These are phyloP conservation scores for Erebia aethiops DNA, from an alignment of 2,888 invertebrate genomes.

Conservation along the genomic window DNA sequence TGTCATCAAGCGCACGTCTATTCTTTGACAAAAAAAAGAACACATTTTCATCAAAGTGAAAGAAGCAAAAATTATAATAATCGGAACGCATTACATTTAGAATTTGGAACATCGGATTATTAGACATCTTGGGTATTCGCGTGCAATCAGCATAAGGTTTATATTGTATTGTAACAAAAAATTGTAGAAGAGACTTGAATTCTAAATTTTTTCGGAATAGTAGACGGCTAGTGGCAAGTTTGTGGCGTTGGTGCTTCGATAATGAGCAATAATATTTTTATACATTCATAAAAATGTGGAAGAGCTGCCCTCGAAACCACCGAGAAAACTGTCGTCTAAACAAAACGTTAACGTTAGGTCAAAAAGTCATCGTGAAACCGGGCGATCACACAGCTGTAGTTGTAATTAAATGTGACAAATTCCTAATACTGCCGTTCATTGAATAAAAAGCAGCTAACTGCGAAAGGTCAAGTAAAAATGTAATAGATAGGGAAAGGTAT, in stretches of 20 bases:
- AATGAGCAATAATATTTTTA: conserved; percentile 83
- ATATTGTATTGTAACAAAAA: conserved; percentile 54
- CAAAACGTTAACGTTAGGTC: conserved; percentile 57
- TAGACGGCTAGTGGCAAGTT: conserved; percentile 80
- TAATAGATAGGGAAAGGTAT: not conserved
- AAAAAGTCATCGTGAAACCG: conserved; percentile 64
- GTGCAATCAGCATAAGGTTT: conserved; percentile 11
- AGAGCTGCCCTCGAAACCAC: conserved; percentile 61
- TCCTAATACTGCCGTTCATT: not conserved
- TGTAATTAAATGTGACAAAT: not conserved
- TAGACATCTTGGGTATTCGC: not conserved
- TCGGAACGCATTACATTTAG: too few relatives aligned
- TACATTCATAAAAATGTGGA: conserved; percentile 73
- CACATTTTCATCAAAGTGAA: too few relatives aligned
- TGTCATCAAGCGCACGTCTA: too few relatives aligned
- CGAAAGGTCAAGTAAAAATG: not conserved
- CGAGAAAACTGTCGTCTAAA: conserved; percentile 37
- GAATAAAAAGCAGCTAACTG: not conserved
- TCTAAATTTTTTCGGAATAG: conserved; percentile 71
- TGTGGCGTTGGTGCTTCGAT: conserved; percentile 82
- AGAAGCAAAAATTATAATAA: too few relatives aligned
- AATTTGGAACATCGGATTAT: not conserved
- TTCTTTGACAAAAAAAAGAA: too few relatives aligned
- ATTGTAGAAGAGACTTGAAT: conserved; percentile 71
- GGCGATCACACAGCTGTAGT: conserved; percentile 39